Evolutionary conservation across 1,140 invertebrate species (phyloP), one percentile per base, ranked within the genome.

Genomic region (Carcinoscorpius rotundicauda): DNA sequence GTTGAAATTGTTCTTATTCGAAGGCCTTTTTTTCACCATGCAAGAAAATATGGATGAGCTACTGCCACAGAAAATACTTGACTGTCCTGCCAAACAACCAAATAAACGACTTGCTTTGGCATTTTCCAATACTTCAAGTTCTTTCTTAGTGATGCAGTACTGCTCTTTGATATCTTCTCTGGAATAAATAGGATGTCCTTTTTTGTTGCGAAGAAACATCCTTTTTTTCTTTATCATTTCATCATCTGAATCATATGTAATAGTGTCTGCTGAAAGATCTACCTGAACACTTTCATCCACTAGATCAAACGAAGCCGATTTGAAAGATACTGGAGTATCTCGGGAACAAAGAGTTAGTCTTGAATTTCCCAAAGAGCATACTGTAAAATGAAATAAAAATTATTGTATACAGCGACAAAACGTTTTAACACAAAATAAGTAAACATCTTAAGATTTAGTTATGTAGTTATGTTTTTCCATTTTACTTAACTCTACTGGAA

Each of bases 101-200:
- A 91, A 89, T 72, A 91, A 85, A 66, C 86, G 81, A 80, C 81
- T 64, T 48, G 66, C 61, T 69, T 85, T 81, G 55, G 63, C 62
- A n/a, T 70, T 70, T 75, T 94, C 91, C 69, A 95, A 83, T 64
- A 55, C 53, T 55, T 55, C 53, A 0, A 93, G 78, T 76, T 92
- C 89, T 73, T 90, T 85, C 75, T 87, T 88, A 72, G 88, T 93
- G 77, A 95, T 91, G 79, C 92, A 95, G 79, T 95, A 95, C 76
- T 94, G 88, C 72, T 91, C 88, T 55, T 86, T 79, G 68, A 90
- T 89, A 75, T 93, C 91, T 77, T 92, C 88, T 71, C 90, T 87
- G 49, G 89, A 93, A 78, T 93, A 93, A 69, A 91, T 81, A 51
- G 87, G 88, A 63, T 75, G 76, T 29, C 74, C 75, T 52, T 76